Percentiles rank a stretch among this genome's conserved stretches.
Evolutionary conservation across 2,113 vertebrate species (phyloP).

Genomic region (Seriola quinqueradiata): DNA sequence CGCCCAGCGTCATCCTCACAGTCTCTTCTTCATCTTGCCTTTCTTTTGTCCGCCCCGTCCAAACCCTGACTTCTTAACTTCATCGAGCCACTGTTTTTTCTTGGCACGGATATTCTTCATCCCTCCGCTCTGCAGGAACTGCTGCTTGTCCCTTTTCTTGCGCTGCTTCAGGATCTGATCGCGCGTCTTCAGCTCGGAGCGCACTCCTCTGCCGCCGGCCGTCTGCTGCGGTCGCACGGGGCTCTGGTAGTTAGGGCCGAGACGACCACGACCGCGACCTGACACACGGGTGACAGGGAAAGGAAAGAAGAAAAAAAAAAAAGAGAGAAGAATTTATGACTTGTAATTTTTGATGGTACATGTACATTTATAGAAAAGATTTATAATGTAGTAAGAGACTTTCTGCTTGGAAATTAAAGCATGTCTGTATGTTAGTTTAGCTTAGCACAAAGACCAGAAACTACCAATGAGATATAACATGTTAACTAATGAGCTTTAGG

Average conservation of each 20-base stretch:
- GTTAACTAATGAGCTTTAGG: no score
- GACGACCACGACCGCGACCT: constrained; percentile 67
- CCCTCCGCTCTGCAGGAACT: constrained; percentile 92
- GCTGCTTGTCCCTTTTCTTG: constrained; percentile 87
- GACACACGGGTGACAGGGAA: background rate
- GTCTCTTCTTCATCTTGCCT: constrained; percentile 92
- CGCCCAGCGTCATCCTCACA: constrained; percentile 77
- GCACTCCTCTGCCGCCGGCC: constrained; percentile 65
- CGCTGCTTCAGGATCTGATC: constrained; percentile 94
- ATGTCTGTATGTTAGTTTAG: background rate
- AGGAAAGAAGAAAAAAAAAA: no score
- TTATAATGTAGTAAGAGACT: background rate
- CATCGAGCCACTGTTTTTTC: constrained; percentile 82
- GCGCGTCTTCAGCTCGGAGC: constrained; percentile 90
- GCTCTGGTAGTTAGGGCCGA: constrained; percentile 15
- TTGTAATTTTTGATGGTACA: background rate
- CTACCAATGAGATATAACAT: background rate
- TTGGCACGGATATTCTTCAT: constrained; percentile 86
- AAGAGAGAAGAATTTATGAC: background rate
- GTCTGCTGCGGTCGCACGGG: constrained; percentile 5
- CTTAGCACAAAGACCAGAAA: background rate
- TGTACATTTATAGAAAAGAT: no score
- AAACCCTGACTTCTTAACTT: constrained; percentile 90
- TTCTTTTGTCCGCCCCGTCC: constrained; percentile 87
- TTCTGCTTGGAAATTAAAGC: background rate